phyloP scores from a whole-genome alignment of 2,797 vertebrate genomes.

The Myioborus melanocephalus region DNA sequence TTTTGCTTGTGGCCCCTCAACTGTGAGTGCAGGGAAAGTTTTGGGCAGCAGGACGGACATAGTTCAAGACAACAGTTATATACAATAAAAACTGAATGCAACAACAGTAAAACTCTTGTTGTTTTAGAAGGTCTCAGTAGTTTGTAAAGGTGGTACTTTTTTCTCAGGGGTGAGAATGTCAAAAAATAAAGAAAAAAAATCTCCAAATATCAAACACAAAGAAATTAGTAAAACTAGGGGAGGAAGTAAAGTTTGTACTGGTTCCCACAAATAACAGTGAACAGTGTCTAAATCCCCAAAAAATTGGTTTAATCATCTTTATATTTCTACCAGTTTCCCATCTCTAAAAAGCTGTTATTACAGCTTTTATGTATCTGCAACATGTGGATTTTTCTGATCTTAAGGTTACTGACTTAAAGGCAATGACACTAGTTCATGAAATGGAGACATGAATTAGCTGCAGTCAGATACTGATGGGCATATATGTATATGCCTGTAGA shows the following conservation, averaged over 20 bases:
- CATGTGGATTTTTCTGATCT: not conserved
- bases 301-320: not conserved
- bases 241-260: not conserved
- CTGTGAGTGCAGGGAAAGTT: not conserved
- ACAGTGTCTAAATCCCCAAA: not conserved
- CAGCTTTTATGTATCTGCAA: not conserved
- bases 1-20: not conserved
- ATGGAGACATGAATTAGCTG: not conserved
- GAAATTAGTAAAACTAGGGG: not conserved
- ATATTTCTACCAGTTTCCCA: not conserved
- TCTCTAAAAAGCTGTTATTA: not conserved
- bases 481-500: not conserved
- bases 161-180: not conserved
- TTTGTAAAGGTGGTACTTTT: not conserved
- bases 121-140: not conserved
- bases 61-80: not conserved
- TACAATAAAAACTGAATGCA: not conserved
- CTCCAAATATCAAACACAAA: not conserved
- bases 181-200: not conserved
- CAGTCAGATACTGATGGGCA: not conserved
- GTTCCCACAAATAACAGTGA: not conserved
- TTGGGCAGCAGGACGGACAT: not conserved
- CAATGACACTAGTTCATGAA: not conserved
- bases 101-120: not conserved
- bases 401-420: not conserved